These are phyloP conservation scores for Heteromurus nitidus DNA, from an alignment of 2,888 invertebrate genomes.

Conservation along the genomic window DNA sequence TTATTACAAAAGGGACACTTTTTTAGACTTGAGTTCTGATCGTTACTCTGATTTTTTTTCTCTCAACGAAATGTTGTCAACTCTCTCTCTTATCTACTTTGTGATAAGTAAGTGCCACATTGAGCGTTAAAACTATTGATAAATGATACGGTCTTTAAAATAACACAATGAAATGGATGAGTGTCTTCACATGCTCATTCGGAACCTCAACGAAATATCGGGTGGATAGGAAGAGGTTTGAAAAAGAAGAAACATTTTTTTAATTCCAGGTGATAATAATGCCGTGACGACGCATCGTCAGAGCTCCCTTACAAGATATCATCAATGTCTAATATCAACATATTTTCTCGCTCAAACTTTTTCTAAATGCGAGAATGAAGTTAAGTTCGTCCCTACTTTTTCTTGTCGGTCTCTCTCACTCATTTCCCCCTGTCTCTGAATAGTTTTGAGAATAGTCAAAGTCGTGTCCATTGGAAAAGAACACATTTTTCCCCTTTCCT, in stretches of 20 bases:
- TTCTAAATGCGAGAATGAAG: conserved; percentile 39
- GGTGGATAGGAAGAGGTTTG: conserved; percentile 7
- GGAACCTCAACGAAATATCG: conserved; percentile 47
- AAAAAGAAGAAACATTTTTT: conserved; percentile 18
- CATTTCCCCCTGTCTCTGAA: background rate
- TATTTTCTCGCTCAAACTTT: conserved; percentile 33
- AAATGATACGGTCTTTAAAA: conserved; percentile 47
- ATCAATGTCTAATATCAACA: conserved; percentile 47
- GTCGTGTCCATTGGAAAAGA: conserved; percentile 50
- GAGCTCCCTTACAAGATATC: conserved; percentile 60
- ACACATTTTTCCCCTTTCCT: conserved; percentile 43
- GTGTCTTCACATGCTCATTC: conserved; percentile 64
- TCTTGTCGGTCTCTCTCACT: conserved; percentile 43
- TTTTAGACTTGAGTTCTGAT: conserved; percentile 3
- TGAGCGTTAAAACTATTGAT: conserved; percentile 57
- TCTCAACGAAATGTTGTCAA: conserved; percentile 57
- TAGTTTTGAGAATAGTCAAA: conserved; percentile 10
- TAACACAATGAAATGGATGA: conserved; percentile 44
- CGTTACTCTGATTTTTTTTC: conserved; percentile 22
- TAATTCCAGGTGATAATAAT: conserved; percentile 50
- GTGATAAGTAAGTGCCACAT: conserved; percentile 50
- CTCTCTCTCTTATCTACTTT: conserved; percentile 44
- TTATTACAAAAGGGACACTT: background rate
- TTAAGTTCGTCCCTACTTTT: no score
- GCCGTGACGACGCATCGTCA: conserved; percentile 53